phyloP scores from a whole-genome alignment of 2,888 invertebrate genomes.

The Junonia oenone region DNA sequence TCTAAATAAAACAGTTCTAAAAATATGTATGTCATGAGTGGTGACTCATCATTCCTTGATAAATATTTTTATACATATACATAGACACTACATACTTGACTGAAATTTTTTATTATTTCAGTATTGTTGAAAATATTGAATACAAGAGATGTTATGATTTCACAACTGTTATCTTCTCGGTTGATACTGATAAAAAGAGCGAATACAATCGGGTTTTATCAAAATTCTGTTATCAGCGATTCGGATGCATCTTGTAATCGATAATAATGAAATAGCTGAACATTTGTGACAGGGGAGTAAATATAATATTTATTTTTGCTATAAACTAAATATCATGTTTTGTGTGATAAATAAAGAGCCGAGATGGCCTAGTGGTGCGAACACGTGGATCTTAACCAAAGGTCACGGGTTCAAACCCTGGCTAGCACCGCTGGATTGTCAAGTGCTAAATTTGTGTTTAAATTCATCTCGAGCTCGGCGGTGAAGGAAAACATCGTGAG shows the following conservation, averaged over 20 bases:
- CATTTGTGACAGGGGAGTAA: not conserved
- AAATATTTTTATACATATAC: not conserved
- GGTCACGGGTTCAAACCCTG: not conserved
- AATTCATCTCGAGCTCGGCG: no score
- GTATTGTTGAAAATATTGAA: not conserved
- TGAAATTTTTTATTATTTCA: not conserved
- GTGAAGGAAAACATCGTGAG: no score
- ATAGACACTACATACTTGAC: not conserved
- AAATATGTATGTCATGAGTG: no score
- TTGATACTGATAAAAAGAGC: not conserved
- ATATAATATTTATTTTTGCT: no score
- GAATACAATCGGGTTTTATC: not conserved
- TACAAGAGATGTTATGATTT: conserved; percentile 8
- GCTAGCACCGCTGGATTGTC: no score
- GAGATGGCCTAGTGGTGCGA: not conserved
- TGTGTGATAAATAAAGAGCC: no score
- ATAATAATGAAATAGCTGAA: not conserved
- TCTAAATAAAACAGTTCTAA: no score
- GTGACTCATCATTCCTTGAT: no score
- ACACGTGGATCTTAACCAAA: not conserved
- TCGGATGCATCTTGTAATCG: not conserved
- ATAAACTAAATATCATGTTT: no score
- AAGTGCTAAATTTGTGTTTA: no score
- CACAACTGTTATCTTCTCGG: conserved; percentile 16
- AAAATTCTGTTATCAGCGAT: not conserved